Evolutionary conservation across 1,140 invertebrate species (phyloP).

Genomic region (Drosophila mojavensis): DNA sequence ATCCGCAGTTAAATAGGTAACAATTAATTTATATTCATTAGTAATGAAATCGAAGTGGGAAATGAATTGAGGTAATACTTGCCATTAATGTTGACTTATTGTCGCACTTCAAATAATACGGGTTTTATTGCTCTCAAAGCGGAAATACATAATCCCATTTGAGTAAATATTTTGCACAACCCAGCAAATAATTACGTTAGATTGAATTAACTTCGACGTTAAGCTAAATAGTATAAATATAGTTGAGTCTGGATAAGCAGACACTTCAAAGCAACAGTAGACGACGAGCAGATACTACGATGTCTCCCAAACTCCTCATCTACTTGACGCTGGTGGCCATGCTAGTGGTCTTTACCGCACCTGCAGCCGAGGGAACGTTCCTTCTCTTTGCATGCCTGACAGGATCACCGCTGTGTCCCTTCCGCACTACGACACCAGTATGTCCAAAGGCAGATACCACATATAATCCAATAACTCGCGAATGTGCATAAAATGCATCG

Average conservation of each 20-base stretch:
- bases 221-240: slow-evolving; percentile 10
- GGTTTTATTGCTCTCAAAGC: not conserved
- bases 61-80: not conserved
- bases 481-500: not conserved
- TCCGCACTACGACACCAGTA: not conserved
- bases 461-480: slow-evolving; percentile 1
- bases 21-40: too few species aligned
- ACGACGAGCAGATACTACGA: not conserved
- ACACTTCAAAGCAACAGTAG: not conserved
- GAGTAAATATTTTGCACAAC: slow-evolving; percentile 7
- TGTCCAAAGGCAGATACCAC: not conserved
- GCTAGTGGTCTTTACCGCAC: slow-evolving; percentile 3
- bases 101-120: not conserved
- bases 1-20: too few species aligned
- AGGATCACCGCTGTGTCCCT: slow-evolving; percentile 5
- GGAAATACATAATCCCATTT: not conserved
- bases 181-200: not conserved
- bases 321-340: slow-evolving; percentile 1
- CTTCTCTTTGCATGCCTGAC: not conserved
- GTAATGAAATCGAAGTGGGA: too few species aligned
- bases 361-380: slow-evolving; percentile 8
- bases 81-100: not conserved
- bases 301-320: slow-evolving; percentile 15
- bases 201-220: not conserved
- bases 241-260: not conserved